These are phyloP conservation scores for Conus canariensis DNA, from an alignment of 2,888 invertebrate species.

Conservation along the genomic window DNA sequence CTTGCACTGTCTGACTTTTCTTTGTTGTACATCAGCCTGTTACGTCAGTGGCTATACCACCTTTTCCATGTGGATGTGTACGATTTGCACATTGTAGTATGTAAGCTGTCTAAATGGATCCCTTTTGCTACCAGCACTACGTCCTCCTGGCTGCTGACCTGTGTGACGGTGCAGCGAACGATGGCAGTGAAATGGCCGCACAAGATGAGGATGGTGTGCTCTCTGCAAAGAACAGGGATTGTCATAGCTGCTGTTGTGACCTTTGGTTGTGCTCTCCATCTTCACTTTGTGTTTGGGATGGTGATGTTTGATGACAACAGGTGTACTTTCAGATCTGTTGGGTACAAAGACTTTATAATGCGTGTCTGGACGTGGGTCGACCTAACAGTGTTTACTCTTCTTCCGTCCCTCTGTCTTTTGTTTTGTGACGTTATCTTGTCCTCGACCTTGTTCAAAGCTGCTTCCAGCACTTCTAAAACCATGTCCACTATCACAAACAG, in stretches of 20 bases:
- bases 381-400: not conserved
- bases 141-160: not conserved
- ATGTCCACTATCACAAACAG: not conserved
- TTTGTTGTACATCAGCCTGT: not conserved
- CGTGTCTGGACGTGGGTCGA: not conserved
- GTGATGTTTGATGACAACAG: not conserved
- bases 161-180: conserved; percentile 8
- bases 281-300: not conserved
- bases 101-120: not conserved
- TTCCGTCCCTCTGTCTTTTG: not conserved
- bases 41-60: not conserved
- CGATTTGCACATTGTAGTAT: not conserved
- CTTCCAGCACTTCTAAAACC: not conserved
- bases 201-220: conserved; percentile 13
- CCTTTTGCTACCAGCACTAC: not conserved
- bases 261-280: not conserved
- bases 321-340: not conserved
- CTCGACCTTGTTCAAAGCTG: not conserved
- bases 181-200: not conserved
- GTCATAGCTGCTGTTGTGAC: not conserved
- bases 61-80: not conserved
- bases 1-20: not conserved
- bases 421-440: not conserved
- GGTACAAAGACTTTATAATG: not conserved
- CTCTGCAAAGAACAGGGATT: not conserved